Percentiles rank a stretch among this genome's conserved stretches.
Conservation (phyloP, 2,888 invertebrate species). For the Lamellibrachia columna region DNA sequence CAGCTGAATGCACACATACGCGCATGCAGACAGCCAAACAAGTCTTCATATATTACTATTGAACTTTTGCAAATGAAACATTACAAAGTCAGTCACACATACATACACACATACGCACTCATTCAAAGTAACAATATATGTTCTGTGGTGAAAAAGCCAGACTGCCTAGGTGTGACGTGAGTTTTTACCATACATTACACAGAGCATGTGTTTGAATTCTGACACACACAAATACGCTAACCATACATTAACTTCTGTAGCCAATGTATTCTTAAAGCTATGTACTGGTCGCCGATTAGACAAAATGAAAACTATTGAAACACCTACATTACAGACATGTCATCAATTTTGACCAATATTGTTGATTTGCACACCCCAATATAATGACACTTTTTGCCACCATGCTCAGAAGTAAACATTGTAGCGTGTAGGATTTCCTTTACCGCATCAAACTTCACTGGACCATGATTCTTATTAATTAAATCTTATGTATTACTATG, state of each 20-base stretch:
- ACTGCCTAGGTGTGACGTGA: neutral
- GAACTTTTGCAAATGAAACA: neutral
- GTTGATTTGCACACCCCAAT: neutral
- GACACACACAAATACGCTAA: neutral
- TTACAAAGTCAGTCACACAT: conserved; percentile 8
- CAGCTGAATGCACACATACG: neutral
- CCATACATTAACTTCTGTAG: neutral
- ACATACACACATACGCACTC: neutral
- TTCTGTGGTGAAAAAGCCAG: neutral
- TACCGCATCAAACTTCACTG: neutral
- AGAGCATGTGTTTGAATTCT: neutral
- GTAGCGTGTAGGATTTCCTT: too few species aligned
- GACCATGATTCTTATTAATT: neutral
- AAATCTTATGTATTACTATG: neutral
- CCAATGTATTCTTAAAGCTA: conserved; percentile 1
- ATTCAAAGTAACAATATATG: neutral
- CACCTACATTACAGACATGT: neutral
- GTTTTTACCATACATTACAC: neutral
- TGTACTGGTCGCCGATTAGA: neutral
- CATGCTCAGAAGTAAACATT: neutral
- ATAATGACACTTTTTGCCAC: neutral
- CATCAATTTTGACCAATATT: neutral
- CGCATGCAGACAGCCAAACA: neutral
- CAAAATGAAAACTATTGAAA: neutral
- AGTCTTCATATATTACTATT: conserved; percentile 12